A percentile compares a stretch with the other conserved stretches of the same genome.
Evolutionary conservation across 2,888 invertebrate species (phyloP).

Genomic region (Ectemnius cavifrons): DNA sequence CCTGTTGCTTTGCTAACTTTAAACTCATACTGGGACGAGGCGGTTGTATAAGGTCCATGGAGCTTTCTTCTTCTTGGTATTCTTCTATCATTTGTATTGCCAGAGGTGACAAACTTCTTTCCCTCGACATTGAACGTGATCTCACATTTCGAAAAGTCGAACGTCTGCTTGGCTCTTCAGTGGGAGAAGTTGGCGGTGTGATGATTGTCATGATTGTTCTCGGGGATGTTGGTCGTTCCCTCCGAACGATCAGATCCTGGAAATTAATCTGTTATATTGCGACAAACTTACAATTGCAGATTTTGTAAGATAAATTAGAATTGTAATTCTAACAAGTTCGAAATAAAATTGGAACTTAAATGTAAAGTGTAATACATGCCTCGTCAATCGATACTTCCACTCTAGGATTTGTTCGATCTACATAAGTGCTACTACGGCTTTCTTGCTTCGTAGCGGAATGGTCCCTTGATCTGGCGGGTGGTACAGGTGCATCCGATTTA

Average conservation of each 20-base stretch:
- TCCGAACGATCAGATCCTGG: background rate
- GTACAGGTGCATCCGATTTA: slow-evolving; percentile 55
- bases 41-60: background rate
- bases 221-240: slow-evolving; percentile 28
- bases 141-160: slow-evolving; percentile 45
- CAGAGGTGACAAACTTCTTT: slow-evolving; percentile 63
- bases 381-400: slow-evolving; percentile 16
- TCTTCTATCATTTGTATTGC: slow-evolving; percentile 49
- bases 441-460: slow-evolving; percentile 46
- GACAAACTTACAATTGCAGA: background rate
- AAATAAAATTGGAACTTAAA: background rate
- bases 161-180: slow-evolving; percentile 60
- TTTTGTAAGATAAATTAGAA: too few species aligned
- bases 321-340: too few species aligned
- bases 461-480: slow-evolving; percentile 63
- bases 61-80: slow-evolving; percentile 32
- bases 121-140: slow-evolving; percentile 49
- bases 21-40: slow-evolving; percentile 23
- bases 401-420: slow-evolving; percentile 24
- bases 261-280: background rate
- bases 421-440: slow-evolving; percentile 28
- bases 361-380: slow-evolving; percentile 17
- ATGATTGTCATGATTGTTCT: slow-evolving; percentile 23
- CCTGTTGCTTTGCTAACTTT: slow-evolving; percentile 42
- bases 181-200: slow-evolving; percentile 46